Percentiles rank a stretch among this genome's conserved stretches.
Conservation (phyloP, 2,797 vertebrate species). For the Cheirogaleus major region DNA sequence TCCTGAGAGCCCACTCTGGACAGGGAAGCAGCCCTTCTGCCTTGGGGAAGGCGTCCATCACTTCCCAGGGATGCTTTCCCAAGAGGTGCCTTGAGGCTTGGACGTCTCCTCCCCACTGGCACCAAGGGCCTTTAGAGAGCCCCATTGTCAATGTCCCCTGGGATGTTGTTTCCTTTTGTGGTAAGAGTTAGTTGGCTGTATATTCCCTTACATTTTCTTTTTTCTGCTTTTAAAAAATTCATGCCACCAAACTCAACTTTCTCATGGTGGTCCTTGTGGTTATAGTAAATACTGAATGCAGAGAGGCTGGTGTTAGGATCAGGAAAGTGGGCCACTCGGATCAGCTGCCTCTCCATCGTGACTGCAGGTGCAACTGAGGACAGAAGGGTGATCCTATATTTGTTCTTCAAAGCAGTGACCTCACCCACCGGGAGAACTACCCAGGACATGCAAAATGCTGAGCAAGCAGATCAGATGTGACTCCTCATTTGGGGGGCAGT, state of each 20-base stretch:
- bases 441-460: not conserved
- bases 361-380: not conserved
- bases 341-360: not conserved
- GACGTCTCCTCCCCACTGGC: accelerated
- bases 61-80: not conserved
- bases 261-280: not conserved
- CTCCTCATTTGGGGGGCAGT: not conserved
- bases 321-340: not conserved
- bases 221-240: not conserved
- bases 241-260: not conserved
- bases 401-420: not conserved
- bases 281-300: not conserved
- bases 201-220: not conserved
- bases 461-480: not conserved
- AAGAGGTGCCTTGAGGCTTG: not conserved
- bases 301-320: not conserved
- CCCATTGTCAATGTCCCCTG: accelerated
- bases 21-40: not conserved
- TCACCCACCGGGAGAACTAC: not conserved
- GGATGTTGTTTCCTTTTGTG: not conserved
- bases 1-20: not conserved
- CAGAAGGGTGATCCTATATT: not conserved
- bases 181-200: not conserved
- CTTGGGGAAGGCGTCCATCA: not conserved
- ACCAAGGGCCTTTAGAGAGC: not conserved